These are phyloP conservation scores for Chroicocephalus ridibundus DNA, from an alignment of 2,113 vertebrate genomes.

Conservation along the genomic window DNA sequence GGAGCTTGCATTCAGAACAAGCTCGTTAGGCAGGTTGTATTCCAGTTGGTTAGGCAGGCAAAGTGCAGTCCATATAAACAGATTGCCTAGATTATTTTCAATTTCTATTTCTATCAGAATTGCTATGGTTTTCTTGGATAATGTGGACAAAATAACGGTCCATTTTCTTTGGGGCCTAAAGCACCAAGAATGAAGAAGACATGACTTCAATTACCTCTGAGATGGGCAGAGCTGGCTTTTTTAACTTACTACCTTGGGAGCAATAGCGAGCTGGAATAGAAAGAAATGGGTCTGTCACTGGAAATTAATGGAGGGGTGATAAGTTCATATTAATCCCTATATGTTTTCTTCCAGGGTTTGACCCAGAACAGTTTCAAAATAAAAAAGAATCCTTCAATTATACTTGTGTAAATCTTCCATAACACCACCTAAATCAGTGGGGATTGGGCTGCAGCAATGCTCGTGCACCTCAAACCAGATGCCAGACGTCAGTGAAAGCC, in stretches of 20 bases:
- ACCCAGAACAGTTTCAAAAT: neutral
- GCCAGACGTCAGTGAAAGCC: neutral
- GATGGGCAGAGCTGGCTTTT: neutral
- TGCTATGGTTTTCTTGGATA: neutral
- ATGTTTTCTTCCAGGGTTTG: neutral
- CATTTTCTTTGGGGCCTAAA: neutral
- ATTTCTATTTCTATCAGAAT: neutral
- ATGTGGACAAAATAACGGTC: neutral
- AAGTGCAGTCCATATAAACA: neutral
- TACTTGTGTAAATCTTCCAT: neutral
- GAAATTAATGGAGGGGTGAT: neutral
- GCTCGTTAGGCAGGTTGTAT: neutral
- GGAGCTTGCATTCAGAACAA: neutral
- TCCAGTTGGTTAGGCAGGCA: neutral
- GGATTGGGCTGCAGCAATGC: neutral
- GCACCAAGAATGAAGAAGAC: neutral
- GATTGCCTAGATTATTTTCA: neutral
- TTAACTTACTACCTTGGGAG: neutral
- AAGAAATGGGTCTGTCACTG: neutral
- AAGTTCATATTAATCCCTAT: neutral
- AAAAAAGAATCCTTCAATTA: constrained; percentile 15
- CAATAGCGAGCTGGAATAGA: neutral
- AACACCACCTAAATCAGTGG: neutral
- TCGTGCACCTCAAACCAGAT: neutral
- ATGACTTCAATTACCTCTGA: neutral